Percentiles rank a stretch among this genome's conserved stretches.
Conservation (phyloP, 2,797 vertebrate genomes). For the Kryptopterus vitreolus region DNA sequence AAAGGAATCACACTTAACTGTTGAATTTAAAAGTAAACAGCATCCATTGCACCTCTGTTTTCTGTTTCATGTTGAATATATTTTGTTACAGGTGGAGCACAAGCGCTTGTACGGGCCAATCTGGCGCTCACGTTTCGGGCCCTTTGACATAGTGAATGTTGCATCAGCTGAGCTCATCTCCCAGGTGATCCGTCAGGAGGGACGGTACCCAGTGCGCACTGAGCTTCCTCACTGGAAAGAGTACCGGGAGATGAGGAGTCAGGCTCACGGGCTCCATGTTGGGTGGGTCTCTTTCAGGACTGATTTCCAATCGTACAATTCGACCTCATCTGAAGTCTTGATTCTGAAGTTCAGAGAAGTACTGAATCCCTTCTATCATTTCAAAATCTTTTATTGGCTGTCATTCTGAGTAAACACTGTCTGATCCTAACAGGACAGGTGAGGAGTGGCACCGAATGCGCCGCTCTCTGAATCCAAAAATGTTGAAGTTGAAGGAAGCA, state of each 20-base stretch:
- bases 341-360: not conserved
- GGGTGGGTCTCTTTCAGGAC: conserved; percentile 64
- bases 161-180: conserved; percentile 70
- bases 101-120: conserved; percentile 72
- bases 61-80: too few relatives aligned
- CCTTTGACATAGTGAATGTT: conserved; percentile 71
- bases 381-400: too few relatives aligned
- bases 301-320: not conserved
- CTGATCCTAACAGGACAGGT: conserved; percentile 61
- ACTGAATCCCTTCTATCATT: too few relatives aligned
- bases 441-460: conserved; percentile 71
- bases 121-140: conserved; percentile 74
- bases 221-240: conserved; percentile 77
- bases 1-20: too few relatives aligned
- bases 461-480: conserved; percentile 72
- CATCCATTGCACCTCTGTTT: too few relatives aligned
- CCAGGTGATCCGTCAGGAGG: conserved; percentile 76
- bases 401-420: not conserved
- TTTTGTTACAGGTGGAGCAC: conserved; percentile 63
- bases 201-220: conserved; percentile 68
- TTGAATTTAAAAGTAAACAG: too few relatives aligned
- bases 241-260: conserved; percentile 73
- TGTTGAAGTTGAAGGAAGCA: conserved; percentile 72
- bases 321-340: not conserved
- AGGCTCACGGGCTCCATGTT: conserved; percentile 76